Conservation (phyloP, 2,888 invertebrate species). For the Dromius quadrimaculatus region DNA sequence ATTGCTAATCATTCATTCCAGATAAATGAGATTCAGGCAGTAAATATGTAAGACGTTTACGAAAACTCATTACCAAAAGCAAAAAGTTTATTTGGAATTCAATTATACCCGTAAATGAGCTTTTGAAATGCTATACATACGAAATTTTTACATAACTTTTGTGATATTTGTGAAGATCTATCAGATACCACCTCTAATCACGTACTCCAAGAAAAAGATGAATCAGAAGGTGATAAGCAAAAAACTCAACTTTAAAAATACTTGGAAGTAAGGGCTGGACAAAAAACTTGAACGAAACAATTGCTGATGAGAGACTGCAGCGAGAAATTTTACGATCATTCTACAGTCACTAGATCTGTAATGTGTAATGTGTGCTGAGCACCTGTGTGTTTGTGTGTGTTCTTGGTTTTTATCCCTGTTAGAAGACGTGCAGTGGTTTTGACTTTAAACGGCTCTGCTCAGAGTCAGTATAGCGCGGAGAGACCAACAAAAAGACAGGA, state of each 20-base stretch:
- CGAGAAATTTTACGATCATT: conserved; percentile 12
- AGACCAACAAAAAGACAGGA: too few relatives aligned
- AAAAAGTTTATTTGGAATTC: too few relatives aligned
- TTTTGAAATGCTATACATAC: too few relatives aligned
- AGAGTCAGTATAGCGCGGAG: too few relatives aligned
- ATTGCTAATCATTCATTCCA: too few relatives aligned
- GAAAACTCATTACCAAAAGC: too few relatives aligned
- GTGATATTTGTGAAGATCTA: too few relatives aligned
- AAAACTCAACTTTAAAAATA: not conserved
- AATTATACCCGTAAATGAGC: too few relatives aligned
- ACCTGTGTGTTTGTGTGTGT: conserved; percentile 10
- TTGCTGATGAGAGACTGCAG: not conserved
- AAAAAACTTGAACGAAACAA: conserved; percentile 15
- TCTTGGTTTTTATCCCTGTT: conserved; percentile 18
- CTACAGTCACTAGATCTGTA: conserved; percentile 31
- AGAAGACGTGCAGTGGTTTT: conserved; percentile 36
- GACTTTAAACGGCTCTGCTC: conserved; percentile 41
- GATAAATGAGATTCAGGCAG: too few relatives aligned
- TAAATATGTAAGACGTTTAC: too few relatives aligned
- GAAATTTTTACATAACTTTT: too few relatives aligned
- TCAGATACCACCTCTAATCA: too few relatives aligned
- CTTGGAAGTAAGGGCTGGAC: not conserved
- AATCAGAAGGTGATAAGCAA: not conserved
- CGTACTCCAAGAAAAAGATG: not conserved
- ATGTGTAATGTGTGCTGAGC: not conserved